Evolutionary conservation across 35 echinoderm and acorn worm genomes (phyloP), one percentile per base, ranked within the genome.

Genomic region (Heliocidaris tuberculata): DNA sequence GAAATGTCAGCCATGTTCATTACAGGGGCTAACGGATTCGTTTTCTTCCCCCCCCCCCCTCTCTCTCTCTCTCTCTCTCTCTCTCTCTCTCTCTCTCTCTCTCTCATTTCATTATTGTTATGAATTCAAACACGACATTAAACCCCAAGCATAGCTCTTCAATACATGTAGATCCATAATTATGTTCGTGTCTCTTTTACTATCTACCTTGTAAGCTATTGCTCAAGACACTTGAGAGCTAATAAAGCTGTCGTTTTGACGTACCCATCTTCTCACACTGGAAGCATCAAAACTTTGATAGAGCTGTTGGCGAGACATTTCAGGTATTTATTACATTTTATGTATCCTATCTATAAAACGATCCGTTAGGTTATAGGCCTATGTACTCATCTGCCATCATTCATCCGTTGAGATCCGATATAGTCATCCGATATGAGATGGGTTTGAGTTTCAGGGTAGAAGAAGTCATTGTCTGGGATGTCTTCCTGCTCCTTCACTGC

Each of bases 371-470:
- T n/a, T 7, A 27, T 78, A 78, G 65, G 21, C 65, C 65, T 21
- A 78, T 42, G 35, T 24, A 78, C 7, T 78, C 65, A 78, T 21
- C 65, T 78, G 65, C 65, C 65, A 78, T 78, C 65, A 78, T 78
- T 78, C 65, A 78, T 78, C 65, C 65, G 65, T 17, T 78, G 65
- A 78, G 65, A 78, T 78, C 65, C 65, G 65, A 78, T 78, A n/a
- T 78, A 78, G 65, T 78, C 65, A 78, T 78, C 21, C 65, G 21
- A 78, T 78, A 78, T 27, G 17, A 78, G 65, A 78, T 78, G 65
- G 0, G 21, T n/a, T 17, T 78, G 65, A 78, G 65, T 78, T 78
- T n/a, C 65, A n/a, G 65, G 27, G 65, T 78, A 78, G 65, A 56
- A 56, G 52, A 78, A 78, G 65, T 78, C 65, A 78, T 78, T n/a